Evolutionary conservation across 2,888 invertebrate genomes (phyloP).

Genomic region (Xanthorhoe spadicearia): DNA sequence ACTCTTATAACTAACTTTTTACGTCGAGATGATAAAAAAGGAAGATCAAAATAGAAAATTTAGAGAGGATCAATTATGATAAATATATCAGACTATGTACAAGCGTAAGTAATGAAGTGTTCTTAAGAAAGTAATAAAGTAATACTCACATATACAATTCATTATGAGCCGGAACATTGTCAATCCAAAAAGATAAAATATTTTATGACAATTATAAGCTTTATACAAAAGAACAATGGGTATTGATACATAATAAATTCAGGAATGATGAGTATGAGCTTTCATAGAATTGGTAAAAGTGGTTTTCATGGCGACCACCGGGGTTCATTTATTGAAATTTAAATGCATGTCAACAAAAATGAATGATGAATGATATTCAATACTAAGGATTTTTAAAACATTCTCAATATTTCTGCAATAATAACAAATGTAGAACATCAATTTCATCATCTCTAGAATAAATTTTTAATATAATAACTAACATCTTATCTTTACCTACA

Average conservation of each 20-base stretch:
- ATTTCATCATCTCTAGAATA: no score
- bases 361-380: not conserved
- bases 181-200: constrained; percentile 40
- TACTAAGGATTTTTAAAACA: no score
- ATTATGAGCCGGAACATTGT: constrained; percentile 6
- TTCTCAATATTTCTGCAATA: no score
- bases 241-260: constrained; percentile 41
- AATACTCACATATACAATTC: not conserved
- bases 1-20: no score
- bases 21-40: no score
- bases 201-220: constrained; percentile 47
- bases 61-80: not conserved
- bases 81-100: not conserved
- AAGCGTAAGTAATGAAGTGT: no score
- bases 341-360: not conserved
- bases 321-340: constrained; percentile 1
- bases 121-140: not conserved
- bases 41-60: no score
- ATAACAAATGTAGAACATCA: no score
- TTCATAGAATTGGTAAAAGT: constrained; percentile 32
- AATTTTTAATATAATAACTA: no score
- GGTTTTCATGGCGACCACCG: constrained; percentile 24
- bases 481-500: no score
- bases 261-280: constrained; percentile 27
- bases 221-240: constrained; percentile 49